Base-by-base conservation (phyloP, 2,888 invertebrate species). In the Euspilapteryx auroguttella region DNA sequence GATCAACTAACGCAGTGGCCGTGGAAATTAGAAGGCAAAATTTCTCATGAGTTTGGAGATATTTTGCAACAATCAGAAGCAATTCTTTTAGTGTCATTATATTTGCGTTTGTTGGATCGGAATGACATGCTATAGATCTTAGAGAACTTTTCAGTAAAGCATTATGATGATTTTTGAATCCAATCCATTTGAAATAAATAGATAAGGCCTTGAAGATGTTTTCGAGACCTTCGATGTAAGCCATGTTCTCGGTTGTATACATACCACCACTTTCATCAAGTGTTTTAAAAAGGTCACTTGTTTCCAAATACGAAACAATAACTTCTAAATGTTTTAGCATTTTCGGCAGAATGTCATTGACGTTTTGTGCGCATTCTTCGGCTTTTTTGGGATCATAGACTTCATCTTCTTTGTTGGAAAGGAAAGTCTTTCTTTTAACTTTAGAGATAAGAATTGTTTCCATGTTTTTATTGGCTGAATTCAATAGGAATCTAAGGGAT, bases 161-260 rank as follows among this genome's bases (percentile, higher is more conserved):
- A 39, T 42, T 50, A 24, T 66, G 45, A 21, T 59, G 64, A 41
- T 69, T 79, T 34, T 63, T 65, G 44, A 85, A 84, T 30, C 79
- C 82, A 48, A 79, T 69, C 86, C 85, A 81, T 45, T 79, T 79
- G 33, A 83, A 83, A 41, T 79, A 79, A 27, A 69, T 71, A 3
- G 78, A 71, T n/a, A 80, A 52, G 25, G 83, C 52, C 14, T 65
- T 69, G 27, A 83, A 69, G 28, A 83, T 65, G 25, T 78, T 49
- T 25, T 79, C 79, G 23, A 81, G 63, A 29, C 80, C 80, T 33
- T 69, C 56, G 38, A 78, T 29, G 32, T 53, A 47, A 27, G 56
- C 50, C 9, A 52, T 37, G 14, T 55, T 37, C 37, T 61, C 55
- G 15, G 49, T 32, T 21, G 47, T 49, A 31, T 45, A 49, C 22